Percentiles rank a stretch among this genome's conserved stretches.
Evolutionary conservation across 2,797 vertebrate species (phyloP).

Genomic region (Sus cebifrons): DNA sequence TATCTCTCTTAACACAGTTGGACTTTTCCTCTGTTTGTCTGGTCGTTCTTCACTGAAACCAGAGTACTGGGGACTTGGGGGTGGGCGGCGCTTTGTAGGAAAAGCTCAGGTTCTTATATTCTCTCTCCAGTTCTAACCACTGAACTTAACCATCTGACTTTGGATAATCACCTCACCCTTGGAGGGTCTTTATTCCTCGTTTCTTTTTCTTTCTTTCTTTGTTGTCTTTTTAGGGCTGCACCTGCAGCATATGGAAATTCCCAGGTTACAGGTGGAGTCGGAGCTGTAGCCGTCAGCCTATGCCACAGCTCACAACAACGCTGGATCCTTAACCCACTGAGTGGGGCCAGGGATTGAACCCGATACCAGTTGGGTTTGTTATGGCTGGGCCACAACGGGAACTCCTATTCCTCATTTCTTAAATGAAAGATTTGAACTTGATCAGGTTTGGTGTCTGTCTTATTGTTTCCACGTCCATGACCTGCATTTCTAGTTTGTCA

Average conservation of each 20-base stretch:
- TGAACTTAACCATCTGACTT: background rate
- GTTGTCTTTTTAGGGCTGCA: too few relatives aligned
- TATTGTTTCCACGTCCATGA: fast-evolving
- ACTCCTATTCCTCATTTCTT: background rate
- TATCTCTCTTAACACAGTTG: background rate
- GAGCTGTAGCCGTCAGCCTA: too few relatives aligned
- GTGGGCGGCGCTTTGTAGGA: background rate
- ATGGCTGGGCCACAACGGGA: too few relatives aligned
- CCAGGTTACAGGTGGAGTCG: too few relatives aligned
- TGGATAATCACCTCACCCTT: background rate
- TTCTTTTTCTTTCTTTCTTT: background rate
- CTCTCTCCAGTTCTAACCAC: background rate
- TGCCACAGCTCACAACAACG: too few relatives aligned
- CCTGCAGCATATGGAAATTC: too few relatives aligned
- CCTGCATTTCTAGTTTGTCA: background rate
- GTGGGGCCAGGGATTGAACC: too few relatives aligned
- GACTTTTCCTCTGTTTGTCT: background rate
- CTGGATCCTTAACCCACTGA: too few relatives aligned
- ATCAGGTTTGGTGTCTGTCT: background rate
- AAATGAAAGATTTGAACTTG: background rate
- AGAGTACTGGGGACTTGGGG: background rate
- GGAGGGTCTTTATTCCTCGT: background rate
- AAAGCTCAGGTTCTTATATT: background rate
- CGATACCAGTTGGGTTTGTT: too few relatives aligned
- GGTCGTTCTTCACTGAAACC: background rate